phyloP scores from a whole-genome alignment of 2,113 vertebrate genomes.

The Microcebus jonahi region DNA sequence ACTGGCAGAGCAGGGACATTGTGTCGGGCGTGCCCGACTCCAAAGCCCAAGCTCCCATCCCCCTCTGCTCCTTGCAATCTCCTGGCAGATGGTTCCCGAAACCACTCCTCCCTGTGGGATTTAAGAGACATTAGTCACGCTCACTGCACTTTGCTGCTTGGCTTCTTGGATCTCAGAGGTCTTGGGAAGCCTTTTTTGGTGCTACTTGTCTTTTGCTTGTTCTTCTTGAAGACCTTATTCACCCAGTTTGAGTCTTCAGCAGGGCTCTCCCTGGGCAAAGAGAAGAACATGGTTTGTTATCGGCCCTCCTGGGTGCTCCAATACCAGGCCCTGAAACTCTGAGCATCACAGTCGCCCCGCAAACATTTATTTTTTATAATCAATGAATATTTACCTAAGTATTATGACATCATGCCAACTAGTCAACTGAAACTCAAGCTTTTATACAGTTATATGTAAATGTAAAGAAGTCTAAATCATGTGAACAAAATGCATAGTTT shows the following conservation, averaged over 20 bases:
- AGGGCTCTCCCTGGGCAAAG: constrained; percentile 39
- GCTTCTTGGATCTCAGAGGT: neutral
- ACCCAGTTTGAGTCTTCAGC: neutral
- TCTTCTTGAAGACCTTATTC: constrained; percentile 46
- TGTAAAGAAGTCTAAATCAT: neutral
- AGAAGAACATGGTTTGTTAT: neutral
- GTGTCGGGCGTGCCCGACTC: neutral
- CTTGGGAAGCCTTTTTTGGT: constrained; percentile 1
- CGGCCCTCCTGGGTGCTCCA: neutral
- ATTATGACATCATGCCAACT: neutral
- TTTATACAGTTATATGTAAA: neutral
- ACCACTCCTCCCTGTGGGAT: neutral
- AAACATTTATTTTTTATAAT: neutral
- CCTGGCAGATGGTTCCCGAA: neutral
- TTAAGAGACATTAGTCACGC: neutral
- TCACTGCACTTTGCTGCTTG: constrained; percentile 33
- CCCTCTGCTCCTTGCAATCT: too few relatives aligned
- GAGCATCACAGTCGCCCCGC: too few relatives aligned
- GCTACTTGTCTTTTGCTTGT: constrained; percentile 18
- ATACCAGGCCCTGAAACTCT: too few relatives aligned
- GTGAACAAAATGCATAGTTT: neutral
- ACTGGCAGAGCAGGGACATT: neutral
- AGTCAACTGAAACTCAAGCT: neutral
- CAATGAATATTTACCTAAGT: neutral
- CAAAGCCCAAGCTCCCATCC: neutral